phyloP scores from a whole-genome alignment of 2,113 vertebrate species.

The Grantiella picta region DNA sequence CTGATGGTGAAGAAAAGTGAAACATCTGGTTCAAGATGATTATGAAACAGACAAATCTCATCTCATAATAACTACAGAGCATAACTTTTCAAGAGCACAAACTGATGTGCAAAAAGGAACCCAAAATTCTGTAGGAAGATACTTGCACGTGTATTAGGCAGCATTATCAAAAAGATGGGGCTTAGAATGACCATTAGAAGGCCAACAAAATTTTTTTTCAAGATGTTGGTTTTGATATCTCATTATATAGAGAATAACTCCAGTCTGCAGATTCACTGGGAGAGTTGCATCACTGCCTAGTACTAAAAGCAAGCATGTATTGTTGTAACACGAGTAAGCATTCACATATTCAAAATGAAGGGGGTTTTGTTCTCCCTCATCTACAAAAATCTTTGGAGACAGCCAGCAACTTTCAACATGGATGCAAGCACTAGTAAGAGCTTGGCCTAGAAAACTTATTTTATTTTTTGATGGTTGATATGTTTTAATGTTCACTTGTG shows the following conservation, averaged over 20 bases:
- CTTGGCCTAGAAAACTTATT: not conserved
- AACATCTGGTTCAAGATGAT: conserved; percentile 19
- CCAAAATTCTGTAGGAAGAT: not conserved
- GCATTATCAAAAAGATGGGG: not conserved
- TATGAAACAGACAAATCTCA: conserved; percentile 29
- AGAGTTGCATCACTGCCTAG: not conserved
- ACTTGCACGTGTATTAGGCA: not conserved
- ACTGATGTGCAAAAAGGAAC: not conserved
- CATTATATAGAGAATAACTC: not conserved
- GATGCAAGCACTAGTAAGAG: not conserved
- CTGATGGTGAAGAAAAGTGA: conserved; percentile 27
- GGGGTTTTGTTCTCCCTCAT: not conserved
- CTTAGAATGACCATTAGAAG: not conserved
- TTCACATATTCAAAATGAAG: not conserved
- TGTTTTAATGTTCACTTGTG: not conserved
- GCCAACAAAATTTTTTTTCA: not conserved
- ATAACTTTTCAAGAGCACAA: not conserved
- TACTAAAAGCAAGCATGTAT: not conserved
- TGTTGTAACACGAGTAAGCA: not conserved
- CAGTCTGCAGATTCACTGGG: not conserved
- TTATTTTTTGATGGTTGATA: not conserved
- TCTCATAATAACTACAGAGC: not conserved
- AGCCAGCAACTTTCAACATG: not conserved
- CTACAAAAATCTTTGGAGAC: not conserved
- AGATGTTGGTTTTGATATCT: not conserved